Base-by-base conservation (phyloP, 2,888 invertebrate genomes). In the Leptopilina drosophilae region DNA sequence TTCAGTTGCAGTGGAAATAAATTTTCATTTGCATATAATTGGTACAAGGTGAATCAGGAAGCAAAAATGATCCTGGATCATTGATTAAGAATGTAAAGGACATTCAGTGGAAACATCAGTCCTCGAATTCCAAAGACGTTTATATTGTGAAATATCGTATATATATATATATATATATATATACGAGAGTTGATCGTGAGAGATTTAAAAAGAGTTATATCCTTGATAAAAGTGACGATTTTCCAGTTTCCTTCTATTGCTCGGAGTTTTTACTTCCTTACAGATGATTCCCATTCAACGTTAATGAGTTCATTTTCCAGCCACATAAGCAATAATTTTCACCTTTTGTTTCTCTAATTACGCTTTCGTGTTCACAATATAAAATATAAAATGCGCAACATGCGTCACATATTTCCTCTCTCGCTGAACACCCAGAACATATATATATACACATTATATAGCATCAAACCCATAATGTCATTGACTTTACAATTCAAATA, bases 41-140 rank as follows among this genome's bases (percentile, higher is more conserved):
- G 7, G 33, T 49, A 12, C 9, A 64, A 42, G 14, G 12, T 40
- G 56, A 73, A 65, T 49, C 15, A 49, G 64, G 64, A 77, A 77
- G 46, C 64, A 53, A 82, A 78, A 33, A 33, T 79, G 80, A 80
- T 86, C 85, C 84, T 81, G 85, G 86, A 85, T 90, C 89, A 89
- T 88, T 86, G 84, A 59, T 80, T 69, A 84, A 85, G 89, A 89
- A 90, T 89, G 88, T 86, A 84, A 33, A 90, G 88, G 89, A 88
- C 89, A 82, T 33, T 77, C 81, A 76, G 67, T 81, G 82, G 84
- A 83, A 85, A 78, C 81, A 80, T 82, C 83, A 82, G 83, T 85
- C 85, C 83, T 79, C 82, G 87, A 85, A 89, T 88, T 86, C 87
- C 86, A 79, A 9, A 11, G 9, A 11, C 12, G 62, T 8, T 8